Evolutionary conservation across 1,140 invertebrate species (phyloP).

Genomic region (Drosophila watanabei): DNA sequence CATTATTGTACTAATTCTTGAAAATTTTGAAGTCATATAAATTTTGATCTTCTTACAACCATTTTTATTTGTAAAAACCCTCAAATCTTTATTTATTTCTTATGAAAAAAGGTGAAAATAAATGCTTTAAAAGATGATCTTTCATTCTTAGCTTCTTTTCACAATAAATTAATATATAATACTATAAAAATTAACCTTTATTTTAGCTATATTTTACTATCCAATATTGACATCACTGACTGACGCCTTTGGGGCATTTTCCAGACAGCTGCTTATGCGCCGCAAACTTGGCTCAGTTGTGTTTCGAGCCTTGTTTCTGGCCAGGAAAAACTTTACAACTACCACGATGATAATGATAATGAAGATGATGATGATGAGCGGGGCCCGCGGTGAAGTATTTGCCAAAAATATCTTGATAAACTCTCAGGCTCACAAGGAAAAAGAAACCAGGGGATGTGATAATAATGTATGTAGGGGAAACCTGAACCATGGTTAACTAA

Average conservation of each 20-base stretch:
- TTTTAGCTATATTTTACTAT: not conserved
- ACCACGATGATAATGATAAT: conserved; percentile 12
- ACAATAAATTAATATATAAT: not conserved
- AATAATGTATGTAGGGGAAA: not conserved
- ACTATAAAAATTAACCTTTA: not conserved
- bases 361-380: conserved; percentile 4
- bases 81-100: not conserved
- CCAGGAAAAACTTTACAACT: conserved; percentile 32
- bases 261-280: conserved; percentile 24
- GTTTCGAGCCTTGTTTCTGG: conserved; percentile 45
- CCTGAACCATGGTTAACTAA: not conserved
- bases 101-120: not conserved
- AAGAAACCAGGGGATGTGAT: not conserved
- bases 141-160: not conserved
- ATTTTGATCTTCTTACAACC: too few relatives aligned
- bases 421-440: not conserved
- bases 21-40: too few relatives aligned
- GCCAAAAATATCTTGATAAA: conserved; percentile 32
- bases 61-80: too few relatives aligned
- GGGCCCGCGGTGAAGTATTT: conserved; percentile 40
- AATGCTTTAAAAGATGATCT: not conserved
- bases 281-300: conserved; percentile 35
- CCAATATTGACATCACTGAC: not conserved
- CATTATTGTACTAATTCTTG: too few relatives aligned
- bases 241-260: conserved; percentile 4